Base-by-base conservation (phyloP, 1,140 invertebrate species). In the Oryctes rhinoceros region DNA sequence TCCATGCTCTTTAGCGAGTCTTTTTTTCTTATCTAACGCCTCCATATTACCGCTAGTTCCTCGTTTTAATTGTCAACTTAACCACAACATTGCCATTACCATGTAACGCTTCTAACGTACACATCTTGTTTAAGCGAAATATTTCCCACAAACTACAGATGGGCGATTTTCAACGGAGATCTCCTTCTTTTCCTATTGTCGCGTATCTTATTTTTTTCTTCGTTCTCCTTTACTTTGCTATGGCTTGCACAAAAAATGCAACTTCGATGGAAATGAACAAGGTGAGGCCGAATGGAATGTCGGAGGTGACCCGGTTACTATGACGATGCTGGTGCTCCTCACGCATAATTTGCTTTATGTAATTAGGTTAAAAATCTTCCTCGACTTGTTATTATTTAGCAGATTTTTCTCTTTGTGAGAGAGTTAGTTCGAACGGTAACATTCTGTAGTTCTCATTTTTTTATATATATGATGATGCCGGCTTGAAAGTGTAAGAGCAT, bases 241-340 rank as follows among this genome's bases (percentile, higher is more conserved):
- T 59, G 15, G 6, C 18, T 59, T 59, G 11, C 53, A 15, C 15
- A 18, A n/a, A 18, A 59, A 18, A 59, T 59, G 13, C 53, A 18
- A 44, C 39, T 44, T 59, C n/a, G 53, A 59, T 59, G n/a, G 15
- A 3, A 18, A n/a, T 18, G 5, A 59, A 59, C 1, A n/a, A 59
- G 53, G 53, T 59, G 53, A 59, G 53, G 53, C 53, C 53, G 53
- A n/a, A 15, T 59, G 53, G 53, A 59, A 59, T 59, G 53, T 18
- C 53, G 53, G 53, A 59, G 53, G 53, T 59, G 15, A 59, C 53
- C 53, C 53, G 53, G 53, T 59, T 59, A n/a, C n/a, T 59, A n/a
- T 59, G 53, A 59, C 15, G 53, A 59, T 15, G 15, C 53, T 59
- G 18, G 6, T 59, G 18, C 18, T 18, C 13, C 15, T 59, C 53